Conservation (phyloP, 2,888 invertebrate genomes). For the Dryadula phaetusa region DNA sequence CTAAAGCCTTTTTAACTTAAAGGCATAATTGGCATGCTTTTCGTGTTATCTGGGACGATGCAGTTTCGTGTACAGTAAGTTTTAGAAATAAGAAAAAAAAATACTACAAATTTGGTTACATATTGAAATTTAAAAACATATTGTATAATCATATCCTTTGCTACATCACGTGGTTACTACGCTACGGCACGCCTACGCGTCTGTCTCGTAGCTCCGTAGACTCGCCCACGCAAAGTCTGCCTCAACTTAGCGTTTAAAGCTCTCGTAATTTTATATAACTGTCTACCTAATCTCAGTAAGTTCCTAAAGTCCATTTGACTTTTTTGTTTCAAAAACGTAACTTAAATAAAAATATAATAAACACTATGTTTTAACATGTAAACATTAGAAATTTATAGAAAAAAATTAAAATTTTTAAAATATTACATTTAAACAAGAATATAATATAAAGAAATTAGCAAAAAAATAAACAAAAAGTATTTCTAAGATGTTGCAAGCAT, state of each 20-base stretch:
- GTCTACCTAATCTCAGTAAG: not conserved
- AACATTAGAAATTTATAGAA: too few relatives aligned
- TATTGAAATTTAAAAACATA: not conserved
- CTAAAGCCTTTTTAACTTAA: not conserved
- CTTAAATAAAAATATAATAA: too few relatives aligned
- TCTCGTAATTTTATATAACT: not conserved
- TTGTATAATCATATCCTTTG: constrained; percentile 15
- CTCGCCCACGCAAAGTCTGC: constrained; percentile 74
- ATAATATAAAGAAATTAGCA: too few relatives aligned
- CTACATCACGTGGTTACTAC: constrained; percentile 68
- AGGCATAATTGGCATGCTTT: constrained; percentile 36
- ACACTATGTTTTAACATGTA: too few relatives aligned
- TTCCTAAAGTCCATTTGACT: too few relatives aligned
- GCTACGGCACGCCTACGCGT: constrained; percentile 77
- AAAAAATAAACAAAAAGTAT: too few relatives aligned
- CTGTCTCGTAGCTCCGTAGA: constrained; percentile 77
- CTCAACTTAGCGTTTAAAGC: constrained; percentile 50
- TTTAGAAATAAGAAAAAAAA: constrained; percentile 17
- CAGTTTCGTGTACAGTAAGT: constrained; percentile 20
- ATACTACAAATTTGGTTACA: not conserved
- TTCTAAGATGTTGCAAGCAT: too few relatives aligned
- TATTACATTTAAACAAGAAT: too few relatives aligned
- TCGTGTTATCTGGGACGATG: constrained; percentile 26
- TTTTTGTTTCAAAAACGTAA: too few relatives aligned
- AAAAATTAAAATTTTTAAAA: too few relatives aligned